These are phyloP conservation scores for Phocides pigmalion DNA, from an alignment of 1,140 invertebrate species.

Conservation along the genomic window DNA sequence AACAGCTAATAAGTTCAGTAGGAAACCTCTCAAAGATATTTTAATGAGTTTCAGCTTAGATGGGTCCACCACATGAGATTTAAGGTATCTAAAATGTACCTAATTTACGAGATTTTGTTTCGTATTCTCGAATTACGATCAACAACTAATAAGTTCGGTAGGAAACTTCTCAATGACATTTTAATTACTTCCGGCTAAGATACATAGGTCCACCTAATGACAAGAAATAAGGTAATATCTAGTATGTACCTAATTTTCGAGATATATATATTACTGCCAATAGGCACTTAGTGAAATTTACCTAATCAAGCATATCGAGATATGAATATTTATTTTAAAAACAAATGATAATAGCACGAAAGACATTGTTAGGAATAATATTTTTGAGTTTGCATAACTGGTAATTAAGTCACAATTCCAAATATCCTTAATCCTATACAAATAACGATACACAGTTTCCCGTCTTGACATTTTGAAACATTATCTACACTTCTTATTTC, in stretches of 20 bases:
- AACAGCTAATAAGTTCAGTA: not conserved
- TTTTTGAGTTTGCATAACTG: not conserved
- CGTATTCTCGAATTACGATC: not conserved
- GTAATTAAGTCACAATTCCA: not conserved
- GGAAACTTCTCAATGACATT: constrained; percentile 5
- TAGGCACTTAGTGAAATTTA: not conserved
- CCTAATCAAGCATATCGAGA: not conserved
- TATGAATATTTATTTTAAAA: constrained; percentile 5
- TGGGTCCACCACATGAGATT: not conserved
- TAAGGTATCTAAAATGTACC: not conserved
- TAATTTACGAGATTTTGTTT: too few species aligned
- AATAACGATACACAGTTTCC: not conserved
- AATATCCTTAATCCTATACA: not conserved
- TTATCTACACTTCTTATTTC: too few species aligned
- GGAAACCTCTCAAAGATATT: constrained; percentile 3
- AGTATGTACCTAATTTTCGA: too few species aligned
- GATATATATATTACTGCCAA: not conserved
- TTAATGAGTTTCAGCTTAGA: constrained; percentile 6
- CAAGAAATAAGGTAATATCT: not conserved
- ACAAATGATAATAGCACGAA: not conserved
- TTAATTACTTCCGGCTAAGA: constrained; percentile 5
- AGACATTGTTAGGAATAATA: not conserved
- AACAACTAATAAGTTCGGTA: not conserved
- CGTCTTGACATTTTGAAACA: not conserved
- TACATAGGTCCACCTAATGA: not conserved